Percentiles rank a stretch among this genome's conserved stretches.
These are phyloP conservation scores for Meleagris gallopavo DNA, from an alignment of 2,113 vertebrate genomes.

Conservation along the genomic window DNA sequence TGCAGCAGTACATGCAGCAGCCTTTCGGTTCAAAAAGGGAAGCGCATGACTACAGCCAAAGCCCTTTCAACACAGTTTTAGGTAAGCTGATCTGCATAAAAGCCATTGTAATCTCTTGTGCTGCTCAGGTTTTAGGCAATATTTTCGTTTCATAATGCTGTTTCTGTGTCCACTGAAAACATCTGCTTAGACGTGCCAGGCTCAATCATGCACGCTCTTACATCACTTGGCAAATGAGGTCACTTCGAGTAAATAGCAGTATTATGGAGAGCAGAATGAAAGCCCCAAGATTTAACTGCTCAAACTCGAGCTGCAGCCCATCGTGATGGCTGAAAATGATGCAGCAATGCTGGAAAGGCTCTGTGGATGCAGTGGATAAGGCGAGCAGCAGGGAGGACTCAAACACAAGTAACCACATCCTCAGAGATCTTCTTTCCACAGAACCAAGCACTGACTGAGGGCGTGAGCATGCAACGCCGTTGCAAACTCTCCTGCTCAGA, in stretches of 20 bases:
- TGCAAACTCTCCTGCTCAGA: not conserved
- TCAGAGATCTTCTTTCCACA: not conserved
- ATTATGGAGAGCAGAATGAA: slow-evolving; percentile 39
- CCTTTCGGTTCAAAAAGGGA: not conserved
- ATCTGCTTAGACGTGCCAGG: slow-evolving; percentile 53
- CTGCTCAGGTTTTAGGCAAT: slow-evolving; percentile 27
- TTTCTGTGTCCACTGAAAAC: slow-evolving; percentile 48
- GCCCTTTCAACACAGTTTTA: slow-evolving; percentile 10
- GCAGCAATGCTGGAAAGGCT: not conserved
- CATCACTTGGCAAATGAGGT: slow-evolving; percentile 57
- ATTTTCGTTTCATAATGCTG: slow-evolving; percentile 41
- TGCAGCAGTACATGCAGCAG: slow-evolving; percentile 3
- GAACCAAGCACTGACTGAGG: not conserved
- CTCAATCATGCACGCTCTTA: slow-evolving; percentile 19
- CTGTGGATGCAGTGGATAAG: not conserved
- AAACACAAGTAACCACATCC: not conserved
- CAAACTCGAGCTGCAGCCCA: not conserved
- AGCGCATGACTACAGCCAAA: not conserved
- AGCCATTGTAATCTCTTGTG: slow-evolving; percentile 45
- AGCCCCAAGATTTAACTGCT: slow-evolving; percentile 10
- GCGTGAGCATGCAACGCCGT: not conserved
- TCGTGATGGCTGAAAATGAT: not conserved
- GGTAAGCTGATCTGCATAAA: slow-evolving; percentile 55
- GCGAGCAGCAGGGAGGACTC: not conserved
- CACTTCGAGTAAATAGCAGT: slow-evolving; percentile 52